These are phyloP conservation scores for Scelioninae gen. 2 DNA, from an alignment of 2,888 invertebrate genomes.

Conservation along the genomic window DNA sequence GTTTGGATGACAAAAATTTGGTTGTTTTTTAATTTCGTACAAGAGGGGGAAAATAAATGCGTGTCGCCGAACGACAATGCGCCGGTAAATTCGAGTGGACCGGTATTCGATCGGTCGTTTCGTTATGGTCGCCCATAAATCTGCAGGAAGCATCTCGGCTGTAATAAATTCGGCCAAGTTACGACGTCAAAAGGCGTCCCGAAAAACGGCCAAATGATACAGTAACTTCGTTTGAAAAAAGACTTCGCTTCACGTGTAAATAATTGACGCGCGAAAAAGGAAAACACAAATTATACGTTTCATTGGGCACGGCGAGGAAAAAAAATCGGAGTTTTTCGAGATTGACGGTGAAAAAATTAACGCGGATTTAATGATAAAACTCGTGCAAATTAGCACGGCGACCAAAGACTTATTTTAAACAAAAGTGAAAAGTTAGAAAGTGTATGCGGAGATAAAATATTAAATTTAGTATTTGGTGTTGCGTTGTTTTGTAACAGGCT, in stretches of 20 bases:
- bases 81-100: neutral
- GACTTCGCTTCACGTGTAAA: constrained; percentile 32
- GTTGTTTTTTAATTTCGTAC: constrained; percentile 14
- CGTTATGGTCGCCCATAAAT: constrained; percentile 24
- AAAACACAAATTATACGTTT: constrained; percentile 23
- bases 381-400: constrained; percentile 6
- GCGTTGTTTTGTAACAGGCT: no score
- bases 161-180: constrained; percentile 41
- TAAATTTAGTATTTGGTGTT: no score
- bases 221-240: constrained; percentile 20
- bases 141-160: constrained; percentile 15
- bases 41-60: constrained; percentile 7
- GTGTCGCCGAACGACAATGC: constrained; percentile 18
- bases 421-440: constrained; percentile 41
- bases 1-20: constrained; percentile 32
- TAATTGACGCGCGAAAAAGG: constrained; percentile 18
- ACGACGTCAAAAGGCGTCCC: constrained; percentile 25
- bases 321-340: constrained; percentile 12
- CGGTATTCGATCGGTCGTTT: constrained; percentile 7
- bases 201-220: constrained; percentile 33
- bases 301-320: constrained; percentile 10
- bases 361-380: constrained; percentile 26
- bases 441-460: no score
- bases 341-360: constrained; percentile 24
- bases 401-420: constrained; percentile 15